Evolutionary conservation across 1,140 invertebrate species (phyloP), one percentile per base, ranked within the genome.

Genomic region (Anadara kagoshimensis): DNA sequence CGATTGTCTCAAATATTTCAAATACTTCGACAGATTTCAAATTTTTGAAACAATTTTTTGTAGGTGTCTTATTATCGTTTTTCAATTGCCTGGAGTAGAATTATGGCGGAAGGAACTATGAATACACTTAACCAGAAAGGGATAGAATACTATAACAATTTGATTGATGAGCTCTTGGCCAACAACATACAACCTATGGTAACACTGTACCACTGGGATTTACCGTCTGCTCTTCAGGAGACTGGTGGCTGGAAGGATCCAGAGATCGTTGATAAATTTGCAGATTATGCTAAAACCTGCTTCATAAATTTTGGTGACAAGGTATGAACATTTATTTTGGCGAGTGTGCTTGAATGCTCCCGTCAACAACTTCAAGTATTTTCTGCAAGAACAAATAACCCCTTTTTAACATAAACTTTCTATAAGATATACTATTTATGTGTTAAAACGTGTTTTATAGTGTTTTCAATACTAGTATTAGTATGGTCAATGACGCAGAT

Each of bases 211-310:
- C 90, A 91, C 80, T 91, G 87, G 87, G 90, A 91, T 71, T 75
- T 88, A 41, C 88, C 90, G 10, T 86, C 88, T 68, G 77, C 76
- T 11, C 78, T 91, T 16, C 69, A 87, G 20, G 73, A 90, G 56
- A 78, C 63, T 20, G 90, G 88, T 12, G 92, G 92, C 0, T 92
- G 92, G 90, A 76, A 89, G 0, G 92, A 92, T 79, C 83, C 89
- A 12, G 58, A 87, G 4, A 90, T 91, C 29, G 84, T 88, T 0
- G 87, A 91, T 26, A 90, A 90, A 67, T 93, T 93, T 75, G 82
- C 86, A 22, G 83, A 90, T 43, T 91, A 90, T 77, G 87, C 90
- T 16, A 73, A 82, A 18, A 56, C 90, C 1, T 84, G 85, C 29
- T 91, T 89, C 66, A 22, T 81, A 67, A 67, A 84, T 43, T 90